Conservation (phyloP, 2,888 invertebrate genomes). For the Aricia artaxerxes region DNA sequence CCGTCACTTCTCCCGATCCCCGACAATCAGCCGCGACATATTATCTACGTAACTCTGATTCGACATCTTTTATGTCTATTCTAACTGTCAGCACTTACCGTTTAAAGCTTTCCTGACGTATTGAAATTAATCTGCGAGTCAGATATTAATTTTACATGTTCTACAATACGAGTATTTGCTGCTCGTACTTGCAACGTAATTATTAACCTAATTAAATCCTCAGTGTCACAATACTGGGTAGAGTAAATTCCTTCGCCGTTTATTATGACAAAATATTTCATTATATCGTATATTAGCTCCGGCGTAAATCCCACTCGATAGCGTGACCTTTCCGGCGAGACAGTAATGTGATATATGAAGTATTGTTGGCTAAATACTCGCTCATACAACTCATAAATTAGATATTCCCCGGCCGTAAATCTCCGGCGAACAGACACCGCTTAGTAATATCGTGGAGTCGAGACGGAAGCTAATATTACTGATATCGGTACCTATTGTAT, state of each 20-base stretch:
- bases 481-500: background rate
- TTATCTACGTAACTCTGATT: conserved; percentile 39
- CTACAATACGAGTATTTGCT: background rate
- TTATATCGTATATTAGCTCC: background rate
- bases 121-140: background rate
- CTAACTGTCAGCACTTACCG: background rate
- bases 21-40: conserved; percentile 13
- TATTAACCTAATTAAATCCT: background rate
- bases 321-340: conserved; percentile 5
- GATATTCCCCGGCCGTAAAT: conserved; percentile 11
- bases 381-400: background rate
- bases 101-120: background rate
- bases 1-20: background rate
- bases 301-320: background rate
- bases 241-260: background rate
- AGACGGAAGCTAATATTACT: background rate
- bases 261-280: background rate
- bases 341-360: conserved; percentile 10
- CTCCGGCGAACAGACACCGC: background rate
- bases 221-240: background rate
- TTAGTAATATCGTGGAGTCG: background rate
- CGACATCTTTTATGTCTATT: background rate
- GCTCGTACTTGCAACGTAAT: background rate
- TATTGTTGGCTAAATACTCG: conserved; percentile 22
- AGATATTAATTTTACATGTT: background rate